Evolutionary conservation across 2,113 vertebrate genomes (phyloP), one percentile per base, ranked within the genome.

Genomic region (Myxocyprinus asiaticus): DNA sequence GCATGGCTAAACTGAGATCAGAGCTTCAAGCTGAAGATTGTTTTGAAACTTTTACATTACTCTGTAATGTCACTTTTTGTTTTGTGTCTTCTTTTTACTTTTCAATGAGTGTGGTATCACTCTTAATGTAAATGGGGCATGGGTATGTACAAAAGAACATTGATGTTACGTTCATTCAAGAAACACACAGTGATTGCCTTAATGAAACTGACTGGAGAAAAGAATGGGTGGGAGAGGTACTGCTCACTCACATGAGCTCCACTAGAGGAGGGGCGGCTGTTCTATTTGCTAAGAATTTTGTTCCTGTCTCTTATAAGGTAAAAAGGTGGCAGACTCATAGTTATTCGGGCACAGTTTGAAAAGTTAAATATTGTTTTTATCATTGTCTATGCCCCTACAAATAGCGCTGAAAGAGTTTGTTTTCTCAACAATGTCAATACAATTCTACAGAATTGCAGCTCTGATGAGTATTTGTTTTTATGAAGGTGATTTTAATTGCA

Each of bases 301-400:
- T 55, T 9, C 22, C 74, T 15, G 11, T 55, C 11, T 53, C 48
- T 6, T 66, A 6, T 55, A 33, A 77, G 4, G 8, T 62, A 11
- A 11, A 62, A 2, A 0, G 12, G 44, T n/a, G 8, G 44, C 2
- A 62, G 71, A 45, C 47, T 56, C 48, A 17, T 62, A n/a, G 43
- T 48, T 5, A n/a, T 74, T 4, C 3, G 44, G 22, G 68, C 53
- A 14, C 68, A 58, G 42, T 71, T 71, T 71, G 68, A 56, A 42
- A 10, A 56, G 15, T 71, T 71, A 12, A 50, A 10, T 3, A 1
- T 62, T 74, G 9, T 62, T 12, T 47, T 62, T 17, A 48, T 62
- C 22, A 63, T 48, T 14, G 10, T 74, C 12, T 74, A 74, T 50
- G 56, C 58, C 62, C 43, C 58, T 4, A 62, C 8, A 0, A 17